Evolutionary conservation across 2,888 invertebrate species (phyloP).

Genomic region (Oscheius sp.): DNA sequence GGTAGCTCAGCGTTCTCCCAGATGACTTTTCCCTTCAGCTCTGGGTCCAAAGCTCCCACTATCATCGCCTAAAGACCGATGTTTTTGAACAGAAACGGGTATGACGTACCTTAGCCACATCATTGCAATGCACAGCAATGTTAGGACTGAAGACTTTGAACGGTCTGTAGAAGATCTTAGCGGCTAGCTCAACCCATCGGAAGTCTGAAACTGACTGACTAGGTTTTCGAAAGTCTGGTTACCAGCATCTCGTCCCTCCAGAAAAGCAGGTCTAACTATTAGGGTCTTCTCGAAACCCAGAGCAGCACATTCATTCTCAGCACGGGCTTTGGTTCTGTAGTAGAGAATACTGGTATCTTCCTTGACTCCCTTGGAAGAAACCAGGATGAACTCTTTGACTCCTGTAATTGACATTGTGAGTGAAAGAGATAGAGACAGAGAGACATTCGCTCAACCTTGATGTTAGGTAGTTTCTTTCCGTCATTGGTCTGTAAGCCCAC

Average conservation of each 20-base stretch:
- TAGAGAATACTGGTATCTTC: slow-evolving; percentile 76
- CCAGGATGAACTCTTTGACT: slow-evolving; percentile 75
- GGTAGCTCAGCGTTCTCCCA: slow-evolving; percentile 49
- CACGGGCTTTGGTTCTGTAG: slow-evolving; percentile 74
- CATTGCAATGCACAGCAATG: slow-evolving; percentile 43
- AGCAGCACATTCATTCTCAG: slow-evolving; percentile 50
- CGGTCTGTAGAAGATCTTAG: slow-evolving; percentile 42
- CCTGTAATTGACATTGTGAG: slow-evolving; percentile 60
- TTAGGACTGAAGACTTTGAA: slow-evolving; percentile 43
- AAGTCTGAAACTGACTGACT: not conserved
- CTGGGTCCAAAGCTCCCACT: slow-evolving; percentile 39
- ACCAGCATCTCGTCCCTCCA: slow-evolving; percentile 39
- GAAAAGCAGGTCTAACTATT: slow-evolving; percentile 54
- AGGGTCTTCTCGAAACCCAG: slow-evolving; percentile 55
- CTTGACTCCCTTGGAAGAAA: slow-evolving; percentile 76
- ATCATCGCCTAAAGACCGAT: slow-evolving; percentile 46
- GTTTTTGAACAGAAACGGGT: not conserved
- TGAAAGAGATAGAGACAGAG: no score
- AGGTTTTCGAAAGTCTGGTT: no score
- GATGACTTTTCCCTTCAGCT: slow-evolving; percentile 39
- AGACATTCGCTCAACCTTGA: no score
- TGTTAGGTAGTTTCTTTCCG: no score
- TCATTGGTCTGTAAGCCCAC: no score
- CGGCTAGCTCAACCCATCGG: not conserved
- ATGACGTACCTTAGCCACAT: slow-evolving; percentile 46